Base-by-base conservation (phyloP, 1,140 invertebrate genomes). In the Zaprionus davidi region DNA sequence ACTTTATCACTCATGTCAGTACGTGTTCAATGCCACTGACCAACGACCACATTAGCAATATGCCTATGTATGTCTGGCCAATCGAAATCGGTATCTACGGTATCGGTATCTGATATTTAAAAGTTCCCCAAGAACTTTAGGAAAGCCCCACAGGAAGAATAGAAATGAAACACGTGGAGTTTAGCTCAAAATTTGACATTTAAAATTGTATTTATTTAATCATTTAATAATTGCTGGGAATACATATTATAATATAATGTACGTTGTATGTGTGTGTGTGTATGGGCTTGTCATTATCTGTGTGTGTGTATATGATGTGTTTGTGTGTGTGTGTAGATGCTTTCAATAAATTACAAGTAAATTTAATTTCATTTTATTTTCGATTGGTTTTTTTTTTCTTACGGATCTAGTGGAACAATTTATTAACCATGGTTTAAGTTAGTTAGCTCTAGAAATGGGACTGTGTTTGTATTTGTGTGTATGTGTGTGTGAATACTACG, bases 151-250 rank as follows among this genome's bases (percentile, higher is more conserved):
- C 9, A 51, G 2, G 46, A 51, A 51, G 46, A 22, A 24, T 12
- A 11, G 24, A 20, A 22, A n/a, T 13, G 0, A 51, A 51, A 51
- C 46, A 51, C 46, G 46, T 51, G 46, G 56, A 81, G 5, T 12
- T 71, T 55, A 11, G 12, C 7, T 74, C 70, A 79, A 76, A 76
- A 78, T 85, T 90, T 90, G 86, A 90, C 85, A 90, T 90, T 90
- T 90, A 90, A 90, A 90, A 90, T 90, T 90, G 81, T 84, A 90
- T 90, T 90, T 90, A 90, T 90, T 90, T 90, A 85, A 82, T 90
- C 73, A 90, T 90, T 90, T 84, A 76, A 88, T 88, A 88, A 88
- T 90, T 88, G 85, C 84, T 90, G 85, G 81, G 85, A 82, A 90
- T 90, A 87, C 79, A 80, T 79, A 78, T 77, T 72, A 71, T 76